phyloP scores from a whole-genome alignment of 2,113 vertebrate genomes.

The Engystomops pustulosus region DNA sequence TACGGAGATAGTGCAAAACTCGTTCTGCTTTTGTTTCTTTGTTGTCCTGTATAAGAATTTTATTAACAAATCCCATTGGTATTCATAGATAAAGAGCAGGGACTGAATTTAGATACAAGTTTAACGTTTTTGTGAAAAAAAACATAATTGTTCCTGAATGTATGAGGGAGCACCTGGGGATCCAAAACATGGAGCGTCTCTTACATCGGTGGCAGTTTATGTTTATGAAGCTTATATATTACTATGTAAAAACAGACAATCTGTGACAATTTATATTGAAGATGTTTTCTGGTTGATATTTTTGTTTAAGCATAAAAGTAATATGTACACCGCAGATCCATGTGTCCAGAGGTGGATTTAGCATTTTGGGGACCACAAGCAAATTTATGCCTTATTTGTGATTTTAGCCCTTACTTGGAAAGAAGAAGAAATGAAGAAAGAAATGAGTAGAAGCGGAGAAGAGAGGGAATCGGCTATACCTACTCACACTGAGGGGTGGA shows the following conservation, averaged over 20 bases:
- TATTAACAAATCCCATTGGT: slow-evolving; percentile 44
- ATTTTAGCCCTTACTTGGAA: too few relatives aligned
- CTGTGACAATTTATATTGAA: neutral
- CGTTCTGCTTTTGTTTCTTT: slow-evolving; percentile 44
- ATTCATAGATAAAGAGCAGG: slow-evolving; percentile 48
- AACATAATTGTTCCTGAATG: slow-evolving; percentile 9
- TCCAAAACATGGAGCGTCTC: neutral
- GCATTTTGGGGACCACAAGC: too few relatives aligned
- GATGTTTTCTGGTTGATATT: too few relatives aligned
- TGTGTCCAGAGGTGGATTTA: too few relatives aligned
- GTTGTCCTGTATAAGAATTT: slow-evolving; percentile 40
- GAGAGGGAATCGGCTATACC: too few relatives aligned
- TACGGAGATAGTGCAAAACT: slow-evolving; percentile 30
- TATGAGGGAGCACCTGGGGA: slow-evolving; percentile 1
- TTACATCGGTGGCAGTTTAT: slow-evolving; percentile 18
- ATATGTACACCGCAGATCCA: too few relatives aligned
- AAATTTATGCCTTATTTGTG: too few relatives aligned
- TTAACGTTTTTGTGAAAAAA: slow-evolving; percentile 19
- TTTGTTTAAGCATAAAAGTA: too few relatives aligned
- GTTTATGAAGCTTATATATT: neutral
- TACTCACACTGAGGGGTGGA: too few relatives aligned
- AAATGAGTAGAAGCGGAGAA: too few relatives aligned
- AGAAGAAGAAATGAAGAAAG: too few relatives aligned
- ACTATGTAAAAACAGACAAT: neutral
- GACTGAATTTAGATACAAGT: slow-evolving; percentile 48